Base-by-base conservation (phyloP, 2,888 invertebrate species). In the Cephus spinipes region DNA sequence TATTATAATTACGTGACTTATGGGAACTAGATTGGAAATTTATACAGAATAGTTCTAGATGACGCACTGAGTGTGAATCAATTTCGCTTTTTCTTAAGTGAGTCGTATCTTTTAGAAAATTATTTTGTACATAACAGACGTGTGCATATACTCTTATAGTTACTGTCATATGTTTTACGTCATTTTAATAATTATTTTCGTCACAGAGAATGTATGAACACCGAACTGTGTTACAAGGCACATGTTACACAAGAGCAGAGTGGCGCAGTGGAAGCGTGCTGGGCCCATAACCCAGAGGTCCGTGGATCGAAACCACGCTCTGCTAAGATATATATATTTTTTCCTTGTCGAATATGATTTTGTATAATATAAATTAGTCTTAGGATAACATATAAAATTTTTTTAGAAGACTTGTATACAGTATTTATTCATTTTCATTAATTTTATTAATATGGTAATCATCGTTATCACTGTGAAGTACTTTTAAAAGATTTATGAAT, bases 221-320 rank as follows among this genome's bases (percentile, higher is more conserved):
- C 0, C 0, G 23, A 55, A 55, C 0, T 23, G 23, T 23, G 6
- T 55, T 23, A 55, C 23, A 55, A 55, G 6, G 23, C 23, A 55
- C 15, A 9, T 0, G 1, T 55, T 55, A 55, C 69, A 77, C 71
- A 55, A 80, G 74, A 92, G 92, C 92, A 92, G 92, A 92, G 92
- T 92, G 92, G 92, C 92, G 92, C 92, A 92, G 92, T 90, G 92
- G 92, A 92, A 88, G 92, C 92, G 92, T 92, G 92, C 92, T 92
- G 91, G 92, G 92, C 92, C 92, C 92, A 92, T 92, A 92, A 92
- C 92, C 92, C 92, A 92, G 92, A 92, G 92, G 92, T 92, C 92
- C 91, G 92, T 91, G 87, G 87, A 87, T 87, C 87, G 87, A 87
- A 87, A 87, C 87, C 87, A 87, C 84, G 86, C 83, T 87, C 87